These are phyloP conservation scores for Ginglymostoma cirratum DNA, from an alignment of 2,113 vertebrate genomes.

Conservation along the genomic window DNA sequence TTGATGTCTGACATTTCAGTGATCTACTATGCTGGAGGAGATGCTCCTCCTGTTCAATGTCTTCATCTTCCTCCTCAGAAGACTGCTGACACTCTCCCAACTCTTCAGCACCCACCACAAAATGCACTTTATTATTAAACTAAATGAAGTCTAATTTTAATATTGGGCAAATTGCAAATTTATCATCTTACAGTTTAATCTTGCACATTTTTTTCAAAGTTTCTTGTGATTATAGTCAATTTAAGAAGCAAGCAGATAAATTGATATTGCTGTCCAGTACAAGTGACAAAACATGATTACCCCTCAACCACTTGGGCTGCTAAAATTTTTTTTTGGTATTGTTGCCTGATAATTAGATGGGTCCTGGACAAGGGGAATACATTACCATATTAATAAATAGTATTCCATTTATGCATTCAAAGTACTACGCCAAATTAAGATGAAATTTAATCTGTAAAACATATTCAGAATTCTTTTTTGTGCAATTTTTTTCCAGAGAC, in stretches of 20 bases:
- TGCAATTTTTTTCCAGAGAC: neutral
- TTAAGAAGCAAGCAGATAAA: neutral
- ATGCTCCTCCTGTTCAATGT: too few relatives aligned
- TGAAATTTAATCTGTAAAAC: neutral
- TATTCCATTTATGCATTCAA: neutral
- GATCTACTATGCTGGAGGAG: too few relatives aligned
- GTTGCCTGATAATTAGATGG: neutral
- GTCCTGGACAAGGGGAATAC: neutral
- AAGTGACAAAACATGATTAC: neutral
- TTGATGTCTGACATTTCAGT: too few relatives aligned
- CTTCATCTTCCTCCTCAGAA: too few relatives aligned
- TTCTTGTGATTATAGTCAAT: neutral
- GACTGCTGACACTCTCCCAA: too few relatives aligned
- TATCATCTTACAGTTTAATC: neutral
- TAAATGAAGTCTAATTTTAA: neutral
- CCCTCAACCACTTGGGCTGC: neutral
- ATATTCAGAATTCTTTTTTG: constrained; percentile 1
- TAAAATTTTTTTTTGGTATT: neutral
- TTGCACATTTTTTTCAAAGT: neutral
- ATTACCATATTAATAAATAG: neutral
- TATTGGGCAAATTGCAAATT: neutral
- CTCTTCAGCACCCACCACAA: neutral
- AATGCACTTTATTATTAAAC: neutral
- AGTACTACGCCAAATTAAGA: neutral
- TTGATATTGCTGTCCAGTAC: neutral